phyloP scores from a whole-genome alignment of 2,797 vertebrate genomes.

The Esox lucius region DNA sequence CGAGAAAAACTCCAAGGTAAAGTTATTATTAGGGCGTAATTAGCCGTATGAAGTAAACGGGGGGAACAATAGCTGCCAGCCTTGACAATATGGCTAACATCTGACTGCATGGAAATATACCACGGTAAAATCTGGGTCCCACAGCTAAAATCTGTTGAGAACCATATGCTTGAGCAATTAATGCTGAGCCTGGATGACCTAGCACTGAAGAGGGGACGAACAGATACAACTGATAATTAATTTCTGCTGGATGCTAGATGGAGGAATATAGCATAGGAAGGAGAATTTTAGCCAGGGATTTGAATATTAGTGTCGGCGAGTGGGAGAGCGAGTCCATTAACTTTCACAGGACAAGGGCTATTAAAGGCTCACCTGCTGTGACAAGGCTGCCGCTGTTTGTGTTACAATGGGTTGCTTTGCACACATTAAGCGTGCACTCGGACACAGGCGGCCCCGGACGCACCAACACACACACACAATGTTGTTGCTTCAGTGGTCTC shows the following conservation, averaged over 20 bases:
- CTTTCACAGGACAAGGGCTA: slow-evolving; percentile 50
- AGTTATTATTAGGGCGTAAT: slow-evolving; percentile 99
- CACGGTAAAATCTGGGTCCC: slow-evolving; percentile 95
- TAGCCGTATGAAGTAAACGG: slow-evolving; percentile 99
- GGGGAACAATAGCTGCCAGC: slow-evolving; percentile 99
- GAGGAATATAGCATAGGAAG: neutral
- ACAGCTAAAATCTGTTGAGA: slow-evolving; percentile 96
- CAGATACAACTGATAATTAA: slow-evolving; percentile 80
- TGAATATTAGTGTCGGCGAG: slow-evolving; percentile 48
- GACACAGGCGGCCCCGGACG: neutral
- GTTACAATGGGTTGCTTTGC: slow-evolving; percentile 22
- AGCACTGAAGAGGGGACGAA: slow-evolving; percentile 79
- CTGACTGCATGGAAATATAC: slow-evolving; percentile 90
- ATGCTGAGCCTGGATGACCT: slow-evolving; percentile 95
- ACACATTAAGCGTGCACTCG: slow-evolving; percentile 7
- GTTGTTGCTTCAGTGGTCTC: neutral
- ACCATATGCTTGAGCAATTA: slow-evolving; percentile 99
- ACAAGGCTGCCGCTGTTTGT: slow-evolving; percentile 21
- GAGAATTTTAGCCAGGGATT: slow-evolving; percentile 44
- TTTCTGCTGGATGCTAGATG: slow-evolving; percentile 57
- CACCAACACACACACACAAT: slow-evolving; percentile 14
- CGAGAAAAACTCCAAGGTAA: slow-evolving; percentile 99
- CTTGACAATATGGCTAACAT: slow-evolving; percentile 99
- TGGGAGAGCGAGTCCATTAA: slow-evolving; percentile 51
- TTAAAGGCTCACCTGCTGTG: slow-evolving; percentile 46